phyloP scores from a whole-genome alignment of 64 coral and sea anemone genomes.

The Orbicella faveolata region DNA sequence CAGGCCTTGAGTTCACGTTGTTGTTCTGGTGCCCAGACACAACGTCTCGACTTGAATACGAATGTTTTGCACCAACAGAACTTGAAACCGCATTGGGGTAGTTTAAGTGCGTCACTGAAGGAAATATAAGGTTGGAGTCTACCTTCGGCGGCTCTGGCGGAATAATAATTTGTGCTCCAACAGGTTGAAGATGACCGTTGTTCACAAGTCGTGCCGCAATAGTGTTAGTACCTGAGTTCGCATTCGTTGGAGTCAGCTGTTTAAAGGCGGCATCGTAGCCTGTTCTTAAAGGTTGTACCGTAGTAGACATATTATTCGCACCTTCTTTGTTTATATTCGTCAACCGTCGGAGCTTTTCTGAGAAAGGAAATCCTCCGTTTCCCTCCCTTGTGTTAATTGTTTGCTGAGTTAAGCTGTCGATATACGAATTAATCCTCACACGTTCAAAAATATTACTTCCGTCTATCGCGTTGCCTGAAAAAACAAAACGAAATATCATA shows the following conservation, averaged over 20 bases:
- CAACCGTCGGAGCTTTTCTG: conserved; percentile 19
- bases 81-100: not conserved
- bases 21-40: not conserved
- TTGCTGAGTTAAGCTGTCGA: not conserved
- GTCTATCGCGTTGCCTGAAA: not conserved
- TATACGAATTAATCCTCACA: conserved; percentile 2
- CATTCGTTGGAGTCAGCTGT: not conserved
- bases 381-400: not conserved
- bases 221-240: not conserved
- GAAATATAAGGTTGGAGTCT: conserved; percentile 37
- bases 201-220: not conserved
- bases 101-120: conserved; percentile 3
- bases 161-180: not conserved
- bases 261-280: not conserved
- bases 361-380: conserved; percentile 36
- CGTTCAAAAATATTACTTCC: not conserved
- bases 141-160: not conserved
- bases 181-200: not conserved
- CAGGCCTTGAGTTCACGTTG: not conserved
- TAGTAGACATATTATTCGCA: conserved; percentile 4
- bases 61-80: not conserved
- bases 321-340: conserved; percentile 20
- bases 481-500: not conserved
- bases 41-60: not conserved
- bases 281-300: conserved; percentile 22